phyloP scores from a whole-genome alignment of 2,888 invertebrate genomes.

The Orthosia gothica region DNA sequence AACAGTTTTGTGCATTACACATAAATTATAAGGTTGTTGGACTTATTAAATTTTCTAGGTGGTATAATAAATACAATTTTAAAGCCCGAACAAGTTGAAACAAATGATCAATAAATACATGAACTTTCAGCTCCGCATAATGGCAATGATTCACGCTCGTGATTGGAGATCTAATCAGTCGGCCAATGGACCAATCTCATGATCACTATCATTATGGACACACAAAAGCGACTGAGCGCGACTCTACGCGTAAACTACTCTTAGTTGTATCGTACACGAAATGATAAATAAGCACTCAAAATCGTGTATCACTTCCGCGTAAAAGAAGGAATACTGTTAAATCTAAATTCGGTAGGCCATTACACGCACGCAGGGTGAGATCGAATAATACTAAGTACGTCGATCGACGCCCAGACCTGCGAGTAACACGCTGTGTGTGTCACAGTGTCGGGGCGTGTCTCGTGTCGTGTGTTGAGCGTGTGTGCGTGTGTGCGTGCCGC shows the following conservation, averaged over 20 bases:
- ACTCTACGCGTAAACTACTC: constrained; percentile 56
- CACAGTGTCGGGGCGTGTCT: background rate
- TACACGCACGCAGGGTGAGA: constrained; percentile 60
- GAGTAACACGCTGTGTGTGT: constrained; percentile 1
- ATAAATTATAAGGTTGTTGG: constrained; percentile 36
- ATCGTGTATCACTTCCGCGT: constrained; percentile 53
- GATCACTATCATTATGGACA: constrained; percentile 53
- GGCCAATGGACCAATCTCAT: constrained; percentile 34
- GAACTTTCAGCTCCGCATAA: constrained; percentile 56
- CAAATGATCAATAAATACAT: constrained; percentile 54
- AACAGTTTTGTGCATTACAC: constrained; percentile 63
- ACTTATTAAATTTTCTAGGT: constrained; percentile 29
- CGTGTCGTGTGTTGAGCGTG: background rate
- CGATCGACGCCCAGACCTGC: constrained; percentile 31
- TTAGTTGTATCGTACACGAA: constrained; percentile 44
- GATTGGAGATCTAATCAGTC: constrained; percentile 42
- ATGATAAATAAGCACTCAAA: constrained; percentile 57
- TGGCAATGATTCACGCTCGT: constrained; percentile 53
- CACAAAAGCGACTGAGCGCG: constrained; percentile 63
- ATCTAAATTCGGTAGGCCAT: constrained; percentile 65
- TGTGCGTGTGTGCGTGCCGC: constrained; percentile 6
- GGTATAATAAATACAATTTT: constrained; percentile 30
- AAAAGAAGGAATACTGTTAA: constrained; percentile 56
- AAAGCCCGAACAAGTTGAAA: constrained; percentile 30
- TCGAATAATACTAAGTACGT: constrained; percentile 58